A percentile compares a stretch with the other conserved stretches of the same genome.
Conservation (phyloP, 2,113 vertebrate genomes). For the Ardeotis arabs region DNA sequence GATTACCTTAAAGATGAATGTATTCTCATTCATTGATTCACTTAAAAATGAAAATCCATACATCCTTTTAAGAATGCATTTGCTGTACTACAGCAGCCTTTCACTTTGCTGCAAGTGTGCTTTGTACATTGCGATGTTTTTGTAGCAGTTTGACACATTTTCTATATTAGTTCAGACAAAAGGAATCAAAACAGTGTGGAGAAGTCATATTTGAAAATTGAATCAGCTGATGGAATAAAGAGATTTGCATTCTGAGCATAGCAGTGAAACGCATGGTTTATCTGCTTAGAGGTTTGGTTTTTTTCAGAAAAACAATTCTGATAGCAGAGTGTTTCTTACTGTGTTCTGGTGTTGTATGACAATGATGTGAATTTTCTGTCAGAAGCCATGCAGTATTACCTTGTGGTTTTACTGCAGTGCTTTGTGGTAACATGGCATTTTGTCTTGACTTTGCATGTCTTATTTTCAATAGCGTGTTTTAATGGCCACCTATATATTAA, state of each 20-base stretch:
- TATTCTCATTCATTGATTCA: neutral
- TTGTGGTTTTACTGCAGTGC: neutral
- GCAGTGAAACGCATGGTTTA: neutral
- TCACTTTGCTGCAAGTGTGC: neutral
- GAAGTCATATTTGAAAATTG: constrained; percentile 24
- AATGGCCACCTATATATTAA: neutral
- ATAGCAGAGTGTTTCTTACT: neutral
- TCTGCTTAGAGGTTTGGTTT: neutral
- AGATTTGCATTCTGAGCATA: constrained; percentile 12
- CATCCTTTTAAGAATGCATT: neutral
- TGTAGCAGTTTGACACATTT: constrained; percentile 22
- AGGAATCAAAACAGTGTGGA: constrained; percentile 19
- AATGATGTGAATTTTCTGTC: neutral
- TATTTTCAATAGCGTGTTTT: neutral
- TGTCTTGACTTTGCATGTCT: neutral
- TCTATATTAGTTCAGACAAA: neutral
- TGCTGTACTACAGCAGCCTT: neutral
- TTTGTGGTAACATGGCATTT: neutral
- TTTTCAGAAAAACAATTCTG: neutral
- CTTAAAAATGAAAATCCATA: constrained; percentile 42
- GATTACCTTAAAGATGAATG: neutral
- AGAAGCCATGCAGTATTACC: neutral
- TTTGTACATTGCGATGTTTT: neutral
- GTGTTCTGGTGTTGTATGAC: neutral
- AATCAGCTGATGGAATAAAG: constrained; percentile 5